These are phyloP conservation scores for Syrista parreyssii DNA, from an alignment of 2,888 invertebrate species.

Conservation along the genomic window DNA sequence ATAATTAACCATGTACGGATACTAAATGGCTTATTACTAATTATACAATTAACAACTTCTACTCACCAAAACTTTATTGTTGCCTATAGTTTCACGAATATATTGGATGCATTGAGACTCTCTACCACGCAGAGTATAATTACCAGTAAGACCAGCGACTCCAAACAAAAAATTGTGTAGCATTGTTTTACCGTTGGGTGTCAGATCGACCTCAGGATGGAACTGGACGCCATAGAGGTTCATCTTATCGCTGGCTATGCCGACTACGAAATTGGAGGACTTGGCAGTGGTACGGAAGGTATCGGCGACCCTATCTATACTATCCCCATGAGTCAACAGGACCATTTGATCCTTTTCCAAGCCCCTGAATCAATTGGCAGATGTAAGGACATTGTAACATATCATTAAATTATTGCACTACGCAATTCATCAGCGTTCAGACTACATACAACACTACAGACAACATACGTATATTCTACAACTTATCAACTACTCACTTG, in stretches of 20 bases:
- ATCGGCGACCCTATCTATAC: slow-evolving; percentile 91
- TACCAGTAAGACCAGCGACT: slow-evolving; percentile 86
- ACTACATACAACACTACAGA: not conserved
- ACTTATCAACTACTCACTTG: slow-evolving; percentile 75
- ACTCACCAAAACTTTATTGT: slow-evolving; percentile 91
- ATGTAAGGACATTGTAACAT: not conserved
- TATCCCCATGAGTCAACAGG: slow-evolving; percentile 96
- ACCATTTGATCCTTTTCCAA: slow-evolving; percentile 90
- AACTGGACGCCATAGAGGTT: slow-evolving; percentile 97
- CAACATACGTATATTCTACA: not conserved
- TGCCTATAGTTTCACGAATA: slow-evolving; percentile 89
- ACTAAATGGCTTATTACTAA: slow-evolving; percentile 13
- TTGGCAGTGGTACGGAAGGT: slow-evolving; percentile 88
- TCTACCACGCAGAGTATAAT: slow-evolving; percentile 88
- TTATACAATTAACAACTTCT: slow-evolving; percentile 11
- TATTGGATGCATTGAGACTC: slow-evolving; percentile 92
- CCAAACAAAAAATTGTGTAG: slow-evolving; percentile 94
- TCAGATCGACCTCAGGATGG: slow-evolving; percentile 98
- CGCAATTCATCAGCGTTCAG: not conserved
- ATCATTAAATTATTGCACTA: not conserved
- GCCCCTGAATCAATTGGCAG: slow-evolving; percentile 72
- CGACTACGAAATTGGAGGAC: slow-evolving; percentile 86
- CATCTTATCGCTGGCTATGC: slow-evolving; percentile 90
- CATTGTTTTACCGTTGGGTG: slow-evolving; percentile 90
- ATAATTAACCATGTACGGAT: not conserved